Conservation (phyloP, 2,888 invertebrate genomes). For the Spodoptera picta region DNA sequence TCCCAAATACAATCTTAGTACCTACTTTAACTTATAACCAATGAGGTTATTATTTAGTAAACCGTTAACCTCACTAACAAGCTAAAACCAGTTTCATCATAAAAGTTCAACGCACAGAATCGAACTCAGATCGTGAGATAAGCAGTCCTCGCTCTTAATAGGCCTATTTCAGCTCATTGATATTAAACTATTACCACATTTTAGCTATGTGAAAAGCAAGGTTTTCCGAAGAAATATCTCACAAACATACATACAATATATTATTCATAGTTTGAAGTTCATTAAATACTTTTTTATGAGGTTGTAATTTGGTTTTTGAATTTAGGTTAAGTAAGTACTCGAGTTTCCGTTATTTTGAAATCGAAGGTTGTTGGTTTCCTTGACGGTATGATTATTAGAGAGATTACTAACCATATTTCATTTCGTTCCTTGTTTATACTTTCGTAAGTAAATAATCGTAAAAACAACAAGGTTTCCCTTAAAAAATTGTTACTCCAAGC, state of each 20-base stretch:
- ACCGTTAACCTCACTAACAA: not conserved
- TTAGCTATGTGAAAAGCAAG: constrained; percentile 17
- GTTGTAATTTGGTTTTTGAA: not conserved
- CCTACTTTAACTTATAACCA: not conserved
- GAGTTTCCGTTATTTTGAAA: no score
- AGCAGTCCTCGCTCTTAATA: constrained; percentile 40
- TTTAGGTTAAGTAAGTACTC: not conserved
- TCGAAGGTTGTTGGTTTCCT: no score
- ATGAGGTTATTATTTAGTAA: not conserved
- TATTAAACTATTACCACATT: constrained; percentile 43
- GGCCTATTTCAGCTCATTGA: constrained; percentile 45
- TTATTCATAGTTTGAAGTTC: not conserved
- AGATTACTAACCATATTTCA: no score
- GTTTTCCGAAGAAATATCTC: constrained; percentile 11
- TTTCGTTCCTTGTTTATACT: no score
- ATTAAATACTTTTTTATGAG: constrained; percentile 16
- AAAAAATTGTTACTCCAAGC: no score
- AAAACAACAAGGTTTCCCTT: no score
- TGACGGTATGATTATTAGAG: no score
- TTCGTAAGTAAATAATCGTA: no score
- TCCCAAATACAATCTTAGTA: no score
- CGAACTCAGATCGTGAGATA: constrained; percentile 39
- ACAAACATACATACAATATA: not conserved
- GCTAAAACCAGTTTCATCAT: constrained; percentile 1
- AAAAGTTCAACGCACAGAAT: constrained; percentile 40